These are phyloP conservation scores for Bugulina stolonifera DNA, from an alignment of 2,888 invertebrate species.

Conservation along the genomic window DNA sequence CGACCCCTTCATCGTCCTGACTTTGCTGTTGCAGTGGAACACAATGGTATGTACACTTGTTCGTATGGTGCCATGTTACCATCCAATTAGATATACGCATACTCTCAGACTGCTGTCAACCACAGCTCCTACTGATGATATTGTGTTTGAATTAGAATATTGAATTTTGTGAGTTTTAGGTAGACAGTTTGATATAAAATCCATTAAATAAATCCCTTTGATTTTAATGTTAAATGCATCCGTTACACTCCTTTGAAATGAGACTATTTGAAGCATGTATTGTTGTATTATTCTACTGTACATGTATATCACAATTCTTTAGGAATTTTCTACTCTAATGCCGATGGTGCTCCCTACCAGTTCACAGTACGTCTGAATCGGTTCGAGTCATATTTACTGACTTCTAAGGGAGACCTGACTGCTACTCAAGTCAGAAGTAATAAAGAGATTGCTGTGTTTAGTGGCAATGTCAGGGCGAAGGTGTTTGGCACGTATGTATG, in stretches of 20 bases:
- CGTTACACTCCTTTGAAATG: too few species aligned
- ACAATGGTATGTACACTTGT: neutral
- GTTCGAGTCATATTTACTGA: slow-evolving; percentile 5
- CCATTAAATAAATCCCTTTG: too few species aligned
- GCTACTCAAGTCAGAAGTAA: slow-evolving; percentile 5
- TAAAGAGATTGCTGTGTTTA: neutral
- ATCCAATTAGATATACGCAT: neutral
- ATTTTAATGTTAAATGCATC: too few species aligned
- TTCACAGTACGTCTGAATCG: neutral
- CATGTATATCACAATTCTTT: too few species aligned
- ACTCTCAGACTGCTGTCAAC: neutral
- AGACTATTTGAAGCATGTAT: too few species aligned
- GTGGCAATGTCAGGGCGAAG: slow-evolving; percentile 9
- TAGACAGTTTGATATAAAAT: too few species aligned
- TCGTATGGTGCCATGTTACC: neutral
- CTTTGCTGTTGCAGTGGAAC: slow-evolving; percentile 9
- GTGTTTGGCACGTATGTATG: too few species aligned
- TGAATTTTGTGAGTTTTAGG: too few species aligned
- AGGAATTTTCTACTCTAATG: slow-evolving; percentile 11
- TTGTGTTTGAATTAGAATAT: too few species aligned
- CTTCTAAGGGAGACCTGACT: neutral
- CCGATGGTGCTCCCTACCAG: neutral
- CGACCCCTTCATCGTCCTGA: neutral
- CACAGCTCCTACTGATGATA: too few species aligned
- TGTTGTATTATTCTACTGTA: too few species aligned